A percentile compares a stretch with the other conserved stretches of the same genome.
These are phyloP conservation scores for Taenioides sp. DNA, from an alignment of 2,797 vertebrate species.

Conservation along the genomic window DNA sequence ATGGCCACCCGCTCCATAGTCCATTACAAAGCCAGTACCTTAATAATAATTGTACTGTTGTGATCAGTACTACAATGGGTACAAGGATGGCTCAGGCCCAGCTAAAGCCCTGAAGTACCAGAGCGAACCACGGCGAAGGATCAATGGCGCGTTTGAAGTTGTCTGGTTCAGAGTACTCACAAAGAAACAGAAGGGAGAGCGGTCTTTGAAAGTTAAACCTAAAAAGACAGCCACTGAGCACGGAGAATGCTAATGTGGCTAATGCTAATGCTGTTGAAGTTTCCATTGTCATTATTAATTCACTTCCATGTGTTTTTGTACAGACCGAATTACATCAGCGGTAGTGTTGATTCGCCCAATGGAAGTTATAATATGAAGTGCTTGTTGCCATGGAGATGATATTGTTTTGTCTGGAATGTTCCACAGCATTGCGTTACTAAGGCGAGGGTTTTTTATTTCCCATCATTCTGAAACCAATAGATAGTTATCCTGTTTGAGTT, in stretches of 20 bases:
- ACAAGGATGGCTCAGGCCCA: slow-evolving; percentile 6
- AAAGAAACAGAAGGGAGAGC: slow-evolving; percentile 21
- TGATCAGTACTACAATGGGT: slow-evolving; percentile 11
- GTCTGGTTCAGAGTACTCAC: slow-evolving; percentile 48
- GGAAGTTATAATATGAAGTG: too few species aligned
- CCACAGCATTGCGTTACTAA: too few species aligned
- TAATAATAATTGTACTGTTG: slow-evolving; percentile 8
- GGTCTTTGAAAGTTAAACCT: slow-evolving; percentile 37
- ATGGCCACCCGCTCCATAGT: background rate
- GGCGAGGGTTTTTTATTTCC: too few species aligned
- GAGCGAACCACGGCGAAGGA: slow-evolving; percentile 57
- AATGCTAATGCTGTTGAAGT: slow-evolving; percentile 8
- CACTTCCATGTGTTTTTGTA: too few species aligned
- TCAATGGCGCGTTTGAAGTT: slow-evolving; percentile 68
- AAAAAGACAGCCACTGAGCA: slow-evolving; percentile 10
- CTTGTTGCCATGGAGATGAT: too few species aligned
- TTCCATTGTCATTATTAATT: slow-evolving; percentile 20
- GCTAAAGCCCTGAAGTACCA: slow-evolving; percentile 53
- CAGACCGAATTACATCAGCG: too few species aligned
- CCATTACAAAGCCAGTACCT: background rate
- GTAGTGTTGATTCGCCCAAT: too few species aligned
- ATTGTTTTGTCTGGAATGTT: too few species aligned
- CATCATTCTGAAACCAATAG: too few species aligned
- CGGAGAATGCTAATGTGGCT: slow-evolving; percentile 27
- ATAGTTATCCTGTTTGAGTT: too few species aligned